These are phyloP conservation scores for Heliothis subflexa DNA, from an alignment of 1,140 invertebrate species.

Conservation along the genomic window DNA sequence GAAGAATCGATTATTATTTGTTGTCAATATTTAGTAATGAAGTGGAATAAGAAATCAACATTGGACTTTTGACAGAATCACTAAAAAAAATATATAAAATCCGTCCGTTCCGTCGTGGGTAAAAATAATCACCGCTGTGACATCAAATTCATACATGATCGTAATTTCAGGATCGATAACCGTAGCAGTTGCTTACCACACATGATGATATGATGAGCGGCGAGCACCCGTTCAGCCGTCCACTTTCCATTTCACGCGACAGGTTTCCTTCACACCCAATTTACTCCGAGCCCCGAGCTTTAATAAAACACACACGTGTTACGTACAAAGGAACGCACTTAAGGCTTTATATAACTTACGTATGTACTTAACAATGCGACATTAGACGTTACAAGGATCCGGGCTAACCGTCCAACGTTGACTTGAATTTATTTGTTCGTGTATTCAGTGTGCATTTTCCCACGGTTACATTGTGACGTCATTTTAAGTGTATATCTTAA, in stretches of 20 bases:
- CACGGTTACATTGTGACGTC: slow-evolving; percentile 46
- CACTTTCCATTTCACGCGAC: slow-evolving; percentile 41
- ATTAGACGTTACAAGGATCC: slow-evolving; percentile 73
- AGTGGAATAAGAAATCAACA: no score
- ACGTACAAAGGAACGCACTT: slow-evolving; percentile 77
- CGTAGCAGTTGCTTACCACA: not conserved
- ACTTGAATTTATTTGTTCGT: slow-evolving; percentile 38
- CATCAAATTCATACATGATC: not conserved
- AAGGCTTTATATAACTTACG: slow-evolving; percentile 57
- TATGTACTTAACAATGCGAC: slow-evolving; percentile 58
- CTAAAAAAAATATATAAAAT: no score
- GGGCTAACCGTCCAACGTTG: slow-evolving; percentile 74
- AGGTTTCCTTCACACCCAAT: slow-evolving; percentile 63
- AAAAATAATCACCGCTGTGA: no score
- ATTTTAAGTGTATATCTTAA: not conserved
- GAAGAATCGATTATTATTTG: no score
- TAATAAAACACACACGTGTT: slow-evolving; percentile 67
- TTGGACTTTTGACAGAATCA: no score
- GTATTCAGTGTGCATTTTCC: slow-evolving; percentile 47
- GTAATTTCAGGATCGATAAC: not conserved
- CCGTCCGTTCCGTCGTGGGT: no score
- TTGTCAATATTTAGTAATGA: no score
- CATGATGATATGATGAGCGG: not conserved
- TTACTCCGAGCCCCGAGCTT: slow-evolving; percentile 52
- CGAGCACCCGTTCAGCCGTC: not conserved